These are phyloP conservation scores for Burhinus oedicnemus DNA, from an alignment of 2,113 vertebrate genomes.

Conservation along the genomic window DNA sequence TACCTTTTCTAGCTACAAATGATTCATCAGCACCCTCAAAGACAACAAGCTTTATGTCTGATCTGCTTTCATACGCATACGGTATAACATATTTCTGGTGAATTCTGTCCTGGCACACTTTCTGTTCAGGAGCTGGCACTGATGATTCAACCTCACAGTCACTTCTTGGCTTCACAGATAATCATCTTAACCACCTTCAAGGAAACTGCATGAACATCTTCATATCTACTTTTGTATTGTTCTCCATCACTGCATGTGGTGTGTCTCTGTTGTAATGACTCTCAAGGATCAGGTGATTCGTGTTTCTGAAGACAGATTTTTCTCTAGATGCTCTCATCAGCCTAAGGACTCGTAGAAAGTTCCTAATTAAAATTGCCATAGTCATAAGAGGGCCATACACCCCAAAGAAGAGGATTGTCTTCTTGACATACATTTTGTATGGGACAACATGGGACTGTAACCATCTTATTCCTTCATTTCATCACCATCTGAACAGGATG, in stretches of 20 bases:
- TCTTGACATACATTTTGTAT: neutral
- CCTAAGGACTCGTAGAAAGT: neutral
- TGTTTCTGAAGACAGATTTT: neutral
- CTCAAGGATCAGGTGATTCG: neutral
- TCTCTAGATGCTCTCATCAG: neutral
- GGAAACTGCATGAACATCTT: neutral
- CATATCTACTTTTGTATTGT: neutral
- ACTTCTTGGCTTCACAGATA: conserved; percentile 2
- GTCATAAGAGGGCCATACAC: neutral
- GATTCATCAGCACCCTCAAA: neutral
- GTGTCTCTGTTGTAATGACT: neutral
- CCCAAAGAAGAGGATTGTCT: neutral
- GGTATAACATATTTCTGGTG: neutral
- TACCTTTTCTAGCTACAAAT: neutral
- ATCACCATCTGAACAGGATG: neutral
- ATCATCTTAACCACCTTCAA: conserved; percentile 12
- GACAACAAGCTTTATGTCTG: neutral
- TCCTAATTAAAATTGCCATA: neutral
- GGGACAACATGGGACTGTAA: neutral
- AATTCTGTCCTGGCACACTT: neutral
- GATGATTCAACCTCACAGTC: conserved; percentile 20
- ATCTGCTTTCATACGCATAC: neutral
- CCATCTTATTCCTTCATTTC: neutral
- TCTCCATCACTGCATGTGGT: neutral
- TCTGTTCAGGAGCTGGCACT: neutral